Percentiles rank a stretch among this genome's conserved stretches.
Evolutionary conservation across 2,113 vertebrate genomes (phyloP).

Genomic region (Phrynocephalus versicolor): DNA sequence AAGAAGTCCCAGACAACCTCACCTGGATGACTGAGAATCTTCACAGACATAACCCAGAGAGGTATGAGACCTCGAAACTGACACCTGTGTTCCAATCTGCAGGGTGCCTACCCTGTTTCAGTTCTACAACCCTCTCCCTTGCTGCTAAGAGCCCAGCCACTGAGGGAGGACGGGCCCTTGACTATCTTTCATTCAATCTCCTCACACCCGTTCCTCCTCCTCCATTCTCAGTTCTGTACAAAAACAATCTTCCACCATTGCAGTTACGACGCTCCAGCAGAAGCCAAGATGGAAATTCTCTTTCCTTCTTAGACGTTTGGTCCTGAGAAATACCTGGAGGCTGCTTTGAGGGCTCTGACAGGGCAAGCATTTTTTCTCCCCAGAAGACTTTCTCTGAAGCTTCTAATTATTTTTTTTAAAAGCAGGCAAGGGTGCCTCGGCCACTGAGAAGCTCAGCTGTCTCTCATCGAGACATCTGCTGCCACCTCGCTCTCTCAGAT

Average conservation of each 20-base stretch:
- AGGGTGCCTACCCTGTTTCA: too few relatives aligned
- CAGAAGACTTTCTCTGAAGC: background rate
- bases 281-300: constrained; percentile 23
- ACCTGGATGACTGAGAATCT: too few relatives aligned
- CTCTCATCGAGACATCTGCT: background rate
- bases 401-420: constrained; percentile 19
- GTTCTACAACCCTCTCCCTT: too few relatives aligned
- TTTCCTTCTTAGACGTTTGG: constrained; percentile 31
- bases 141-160: too few relatives aligned
- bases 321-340: constrained; percentile 15
- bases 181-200: too few relatives aligned
- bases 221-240: background rate
- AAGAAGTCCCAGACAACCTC: too few relatives aligned
- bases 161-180: too few relatives aligned
- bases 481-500: background rate
- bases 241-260: background rate
- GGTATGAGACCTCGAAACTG: too few relatives aligned
- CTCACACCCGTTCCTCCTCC: too few relatives aligned
- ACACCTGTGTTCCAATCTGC: too few relatives aligned
- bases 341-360: constrained; percentile 46
- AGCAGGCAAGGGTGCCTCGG: background rate
- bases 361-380: background rate
- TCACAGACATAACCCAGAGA: too few relatives aligned
- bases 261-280: constrained; percentile 45
- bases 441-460: background rate